phyloP scores from a whole-genome alignment of 1,140 invertebrate species.

The Brachystomella parvula region DNA sequence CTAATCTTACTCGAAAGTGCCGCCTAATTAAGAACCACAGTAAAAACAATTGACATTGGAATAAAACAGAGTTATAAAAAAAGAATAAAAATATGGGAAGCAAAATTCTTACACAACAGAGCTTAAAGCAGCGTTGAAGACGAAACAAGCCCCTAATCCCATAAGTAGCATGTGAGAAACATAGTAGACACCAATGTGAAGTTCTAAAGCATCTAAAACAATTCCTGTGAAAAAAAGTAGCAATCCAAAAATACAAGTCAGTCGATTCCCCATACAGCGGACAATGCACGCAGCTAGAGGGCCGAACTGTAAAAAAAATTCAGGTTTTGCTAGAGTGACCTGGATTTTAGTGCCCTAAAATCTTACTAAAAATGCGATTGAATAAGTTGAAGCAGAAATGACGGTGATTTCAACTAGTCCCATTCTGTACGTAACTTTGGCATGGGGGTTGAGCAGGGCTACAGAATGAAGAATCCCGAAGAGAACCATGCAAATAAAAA shows the following conservation, averaged over 20 bases:
- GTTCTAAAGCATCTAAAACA: conserved; percentile 22
- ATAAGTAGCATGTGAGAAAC: conserved; percentile 16
- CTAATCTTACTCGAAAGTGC: conserved; percentile 6
- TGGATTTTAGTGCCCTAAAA: not conserved
- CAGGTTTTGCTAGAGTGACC: not conserved
- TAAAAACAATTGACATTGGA: not conserved
- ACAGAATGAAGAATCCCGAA: conserved; percentile 15
- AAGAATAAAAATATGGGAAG: not conserved
- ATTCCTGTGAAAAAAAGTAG: conserved; percentile 24
- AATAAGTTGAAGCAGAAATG: conserved; percentile 10
- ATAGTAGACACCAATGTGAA: conserved; percentile 18
- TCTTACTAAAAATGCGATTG: conserved; percentile 7
- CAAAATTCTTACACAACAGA: not conserved
- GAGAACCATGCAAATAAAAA: not conserved
- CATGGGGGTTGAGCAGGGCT: conserved; percentile 8
- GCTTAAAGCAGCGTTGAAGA: conserved; percentile 11
- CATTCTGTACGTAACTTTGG: conserved; percentile 5
- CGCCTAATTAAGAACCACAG: too few relatives aligned
- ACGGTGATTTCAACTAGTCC: conserved; percentile 11
- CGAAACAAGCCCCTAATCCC: conserved; percentile 23
- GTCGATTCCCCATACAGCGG: conserved; percentile 12
- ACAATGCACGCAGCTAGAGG: not conserved
- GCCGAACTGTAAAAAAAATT: conserved; percentile 1
- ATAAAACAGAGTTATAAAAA: not conserved
- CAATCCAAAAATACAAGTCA: conserved; percentile 27